Conservation (phyloP, 2,888 invertebrate species). For the Tricholauxania praeusta region DNA sequence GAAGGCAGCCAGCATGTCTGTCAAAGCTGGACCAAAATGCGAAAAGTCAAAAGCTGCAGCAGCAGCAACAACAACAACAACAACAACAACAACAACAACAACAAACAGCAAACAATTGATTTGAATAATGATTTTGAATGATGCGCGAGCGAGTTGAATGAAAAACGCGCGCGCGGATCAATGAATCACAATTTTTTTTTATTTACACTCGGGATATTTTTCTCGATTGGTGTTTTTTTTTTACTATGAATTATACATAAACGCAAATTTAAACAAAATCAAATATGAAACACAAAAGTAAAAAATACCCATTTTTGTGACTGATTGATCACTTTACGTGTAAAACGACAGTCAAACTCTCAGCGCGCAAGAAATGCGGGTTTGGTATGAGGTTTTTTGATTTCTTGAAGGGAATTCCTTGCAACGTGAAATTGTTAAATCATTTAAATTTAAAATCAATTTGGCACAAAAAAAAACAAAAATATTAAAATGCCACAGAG, state of each 20-base stretch:
- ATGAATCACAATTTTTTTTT: constrained; percentile 53
- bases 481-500: too few relatives aligned
- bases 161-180: constrained; percentile 49
- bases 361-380: background rate
- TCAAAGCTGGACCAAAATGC: constrained; percentile 29
- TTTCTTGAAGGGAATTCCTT: constrained; percentile 34
- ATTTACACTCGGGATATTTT: constrained; percentile 40
- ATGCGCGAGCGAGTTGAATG: constrained; percentile 36
- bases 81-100: constrained; percentile 27
- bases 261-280: constrained; percentile 53
- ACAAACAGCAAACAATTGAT: constrained; percentile 40
- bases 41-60: constrained; percentile 18
- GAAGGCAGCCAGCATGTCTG: constrained; percentile 39
- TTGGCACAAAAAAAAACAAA: constrained; percentile 14
- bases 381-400: background rate
- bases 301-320: constrained; percentile 15
- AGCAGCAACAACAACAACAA: constrained; percentile 25
- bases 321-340: constrained; percentile 53
- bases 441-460: constrained; percentile 59
- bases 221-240: background rate
- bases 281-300: background rate
- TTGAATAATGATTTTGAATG: constrained; percentile 58
- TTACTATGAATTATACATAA: constrained; percentile 62
- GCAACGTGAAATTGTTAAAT: constrained; percentile 27
- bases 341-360: constrained; percentile 2